Base-by-base conservation (phyloP, 2,113 vertebrate species). In the Pachypanchax playfairii region DNA sequence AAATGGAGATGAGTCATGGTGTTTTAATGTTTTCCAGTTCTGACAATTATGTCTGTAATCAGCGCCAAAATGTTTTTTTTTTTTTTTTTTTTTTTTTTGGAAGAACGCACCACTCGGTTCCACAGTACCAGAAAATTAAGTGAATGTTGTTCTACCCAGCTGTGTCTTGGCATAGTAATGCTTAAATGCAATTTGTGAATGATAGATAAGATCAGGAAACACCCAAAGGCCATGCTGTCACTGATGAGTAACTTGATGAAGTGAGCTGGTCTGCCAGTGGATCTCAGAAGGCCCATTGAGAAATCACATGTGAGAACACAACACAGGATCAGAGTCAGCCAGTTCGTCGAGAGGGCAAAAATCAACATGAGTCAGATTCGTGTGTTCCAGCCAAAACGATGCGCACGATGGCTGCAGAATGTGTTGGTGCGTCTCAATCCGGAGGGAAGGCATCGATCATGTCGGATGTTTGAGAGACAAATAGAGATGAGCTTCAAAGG, bases 161-260 rank as follows among this genome's bases (percentile, higher is more conserved):
- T 84, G 80, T 38, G 55, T 77, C 62, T 77, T 75, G 70, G 79
- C 80, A 53, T 17, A 8, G 41, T 36, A 58, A 70, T 31, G 53
- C 58, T 60, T 56, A 48, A 46, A 67, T 26, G 66, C 72, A 86
- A 77, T 79, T 71, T 72, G 51, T 64, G 64, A 82, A 51, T 12
- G 38, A 77, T 56, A 80, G 55, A 77, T 60, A 73, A 77, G 64
- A 77, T 83, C 57, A 78, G 75, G 74, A 85, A 85, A 88, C 78
- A 70, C 77, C 82, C 80, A 74, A 59, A 75, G 50, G 35, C 65
- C 5, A 20, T 57, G 65, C 49, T 79, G 75, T 86, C 79, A 73
- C 70, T 70, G 67, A 63, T 56, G 44, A 48, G 61, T 65, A 64
- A 77, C 21, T 22, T 70, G 78, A 82, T 70, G 56, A 70, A 83